Conservation (phyloP, 2,113 vertebrate genomes). For the Dascyllus trimaculatus region DNA sequence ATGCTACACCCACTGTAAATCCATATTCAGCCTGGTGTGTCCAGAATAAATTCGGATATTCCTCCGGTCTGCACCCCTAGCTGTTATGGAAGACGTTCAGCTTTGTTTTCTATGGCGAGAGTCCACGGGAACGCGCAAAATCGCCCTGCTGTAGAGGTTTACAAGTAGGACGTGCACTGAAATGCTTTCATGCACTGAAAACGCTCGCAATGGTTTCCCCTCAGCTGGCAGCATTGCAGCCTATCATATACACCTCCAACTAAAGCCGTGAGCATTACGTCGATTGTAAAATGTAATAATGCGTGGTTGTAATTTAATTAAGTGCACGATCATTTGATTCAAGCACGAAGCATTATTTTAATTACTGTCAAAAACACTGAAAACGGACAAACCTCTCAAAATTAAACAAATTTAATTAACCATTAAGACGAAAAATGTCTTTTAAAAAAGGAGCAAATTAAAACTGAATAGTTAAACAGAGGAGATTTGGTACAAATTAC, state of each 20-base stretch:
- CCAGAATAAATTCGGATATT: conserved; percentile 63
- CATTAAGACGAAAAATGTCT: not conserved
- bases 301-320: not conserved
- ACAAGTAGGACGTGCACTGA: conserved; percentile 72
- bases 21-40: conserved; percentile 77
- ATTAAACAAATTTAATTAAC: not conserved
- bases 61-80: conserved; percentile 72
- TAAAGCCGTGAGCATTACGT: conserved; percentile 6
- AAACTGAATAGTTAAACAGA: not conserved
- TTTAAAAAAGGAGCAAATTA: not conserved
- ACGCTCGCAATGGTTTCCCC: conserved; percentile 49
- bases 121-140: conserved; percentile 80
- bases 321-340: not conserved
- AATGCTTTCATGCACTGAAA: conserved; percentile 57
- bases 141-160: conserved; percentile 77
- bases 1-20: conserved; percentile 79
- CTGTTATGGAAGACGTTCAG: conserved; percentile 84
- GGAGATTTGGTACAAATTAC: too few species aligned
- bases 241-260: conserved; percentile 33
- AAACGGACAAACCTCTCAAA: not conserved
- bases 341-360: not conserved
- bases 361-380: not conserved
- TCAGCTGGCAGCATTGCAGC: conserved; percentile 50
- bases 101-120: conserved; percentile 87
- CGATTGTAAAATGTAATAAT: conserved; percentile 16